Evolutionary conservation across 2,797 vertebrate genomes (phyloP), one percentile per base, ranked within the genome.

Genomic region (Zalophus californianus): DNA sequence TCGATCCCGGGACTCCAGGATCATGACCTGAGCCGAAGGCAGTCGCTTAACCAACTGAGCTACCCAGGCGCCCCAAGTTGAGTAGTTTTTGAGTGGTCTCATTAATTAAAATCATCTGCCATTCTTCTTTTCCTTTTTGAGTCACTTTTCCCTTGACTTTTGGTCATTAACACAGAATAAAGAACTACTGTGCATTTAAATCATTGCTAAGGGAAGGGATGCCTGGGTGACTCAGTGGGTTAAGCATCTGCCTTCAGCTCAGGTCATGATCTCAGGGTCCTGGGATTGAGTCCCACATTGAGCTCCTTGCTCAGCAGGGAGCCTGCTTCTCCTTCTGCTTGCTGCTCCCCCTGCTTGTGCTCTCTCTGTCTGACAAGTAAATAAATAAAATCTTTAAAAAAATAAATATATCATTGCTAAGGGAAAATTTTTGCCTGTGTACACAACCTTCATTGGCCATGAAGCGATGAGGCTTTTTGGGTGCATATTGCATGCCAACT

Each of bases 161-260:
- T 96, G 48, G 29, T 50, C 93, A 73, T 86, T 50, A 75, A 79
- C n/a, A 90, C 21, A 96, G 29, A 94, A 82, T 72, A 85, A 52
- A 77, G 23, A 68, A 66, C 27, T 96, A 96, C 97, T 82, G 78
- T 80, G 15, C 20, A 92, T 92, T 97, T 97, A 92, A 96, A 96
- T 93, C 87, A 52, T 97, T 96, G 66, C 85, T 83, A 95, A 78
- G 38, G 64, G 83, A 84, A 91, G 62, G 15, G 32, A 66, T 3
- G 7, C 15, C 62, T n/a, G 62, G 29, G 62, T 66, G 62, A 15
- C 29, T 66, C 62, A n/a, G 6, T 64, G 29, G 16, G 29, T 64
- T 64, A 64, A n/a, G 7, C 62, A 32, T 64, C 62, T 32, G 62
- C 29, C 62, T 66, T 66, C 7, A 29, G 62, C 62, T 66, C 29